Evolutionary conservation across 2,113 vertebrate genomes (phyloP).

Genomic region (Columba livia): DNA sequence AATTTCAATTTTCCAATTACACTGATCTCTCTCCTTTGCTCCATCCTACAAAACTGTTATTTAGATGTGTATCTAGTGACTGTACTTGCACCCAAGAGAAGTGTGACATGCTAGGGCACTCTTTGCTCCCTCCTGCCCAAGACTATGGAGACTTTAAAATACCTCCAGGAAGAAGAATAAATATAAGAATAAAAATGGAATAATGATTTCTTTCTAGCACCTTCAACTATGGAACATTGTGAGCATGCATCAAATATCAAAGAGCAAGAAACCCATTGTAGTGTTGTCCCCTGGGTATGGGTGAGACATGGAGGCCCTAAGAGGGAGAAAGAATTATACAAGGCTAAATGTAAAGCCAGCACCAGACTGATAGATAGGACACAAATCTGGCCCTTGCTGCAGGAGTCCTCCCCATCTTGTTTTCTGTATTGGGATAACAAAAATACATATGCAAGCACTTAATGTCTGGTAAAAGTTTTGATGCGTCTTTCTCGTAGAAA

Average conservation of each 20-base stretch:
- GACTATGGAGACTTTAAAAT: not conserved
- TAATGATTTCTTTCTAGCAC: not conserved
- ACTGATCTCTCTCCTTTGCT: not conserved
- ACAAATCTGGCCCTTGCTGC: not conserved
- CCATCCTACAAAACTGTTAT: not conserved
- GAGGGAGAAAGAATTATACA: not conserved
- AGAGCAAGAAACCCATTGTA: not conserved
- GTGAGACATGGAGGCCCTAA: not conserved
- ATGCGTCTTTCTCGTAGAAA: not conserved
- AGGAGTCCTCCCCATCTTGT: not conserved
- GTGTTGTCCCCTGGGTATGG: not conserved
- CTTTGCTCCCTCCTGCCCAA: not conserved
- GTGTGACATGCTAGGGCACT: not conserved
- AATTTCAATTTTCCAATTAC: not conserved
- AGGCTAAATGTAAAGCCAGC: not conserved
- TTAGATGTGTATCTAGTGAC: not conserved
- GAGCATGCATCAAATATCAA: not conserved
- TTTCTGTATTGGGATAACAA: not conserved
- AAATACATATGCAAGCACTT: not conserved
- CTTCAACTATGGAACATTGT: not conserved
- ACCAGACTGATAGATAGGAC: not conserved
- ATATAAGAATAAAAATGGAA: not conserved
- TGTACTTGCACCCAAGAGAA: accelerated
- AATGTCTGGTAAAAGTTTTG: not conserved
- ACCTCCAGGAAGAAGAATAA: not conserved